A percentile compares a stretch with the other conserved stretches of the same genome.
These are phyloP conservation scores for Zalophus californianus DNA, from an alignment of 2,797 vertebrate species.

Conservation along the genomic window DNA sequence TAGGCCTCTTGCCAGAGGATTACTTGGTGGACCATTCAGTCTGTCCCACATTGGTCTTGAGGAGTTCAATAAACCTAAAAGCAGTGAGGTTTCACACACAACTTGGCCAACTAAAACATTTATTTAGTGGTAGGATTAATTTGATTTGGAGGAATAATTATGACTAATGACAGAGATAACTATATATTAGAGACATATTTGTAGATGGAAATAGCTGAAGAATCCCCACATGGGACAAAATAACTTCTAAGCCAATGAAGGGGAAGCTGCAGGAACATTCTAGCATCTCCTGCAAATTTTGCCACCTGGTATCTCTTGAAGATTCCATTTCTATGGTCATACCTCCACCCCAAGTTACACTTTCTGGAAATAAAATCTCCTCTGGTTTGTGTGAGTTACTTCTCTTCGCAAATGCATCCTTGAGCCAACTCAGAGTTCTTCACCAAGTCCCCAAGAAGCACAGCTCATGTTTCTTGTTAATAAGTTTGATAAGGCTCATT, in stretches of 20 bases:
- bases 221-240: background rate
- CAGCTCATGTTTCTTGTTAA: constrained; percentile 63
- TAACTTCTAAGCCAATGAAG: background rate
- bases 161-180: background rate
- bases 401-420: constrained; percentile 38
- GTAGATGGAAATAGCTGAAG: background rate
- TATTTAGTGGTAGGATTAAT: background rate
- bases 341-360: background rate
- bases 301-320: too few relatives aligned
- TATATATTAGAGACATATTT: constrained; percentile 1
- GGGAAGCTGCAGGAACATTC: too few relatives aligned
- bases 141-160: background rate
- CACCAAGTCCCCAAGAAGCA: constrained; percentile 46
- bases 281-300: background rate
- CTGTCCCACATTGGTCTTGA: background rate
- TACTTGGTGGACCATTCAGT: background rate
- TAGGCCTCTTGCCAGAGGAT: background rate
- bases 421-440: constrained; percentile 39
- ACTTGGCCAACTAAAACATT: background rate
- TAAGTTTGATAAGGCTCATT: constrained; percentile 74
- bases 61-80: background rate
- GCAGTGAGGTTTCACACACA: background rate
- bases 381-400: background rate
- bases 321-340: background rate
- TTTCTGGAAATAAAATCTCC: constrained; percentile 41